phyloP scores from a whole-genome alignment of 2,797 vertebrate species.

The Clarias platycephalus region DNA sequence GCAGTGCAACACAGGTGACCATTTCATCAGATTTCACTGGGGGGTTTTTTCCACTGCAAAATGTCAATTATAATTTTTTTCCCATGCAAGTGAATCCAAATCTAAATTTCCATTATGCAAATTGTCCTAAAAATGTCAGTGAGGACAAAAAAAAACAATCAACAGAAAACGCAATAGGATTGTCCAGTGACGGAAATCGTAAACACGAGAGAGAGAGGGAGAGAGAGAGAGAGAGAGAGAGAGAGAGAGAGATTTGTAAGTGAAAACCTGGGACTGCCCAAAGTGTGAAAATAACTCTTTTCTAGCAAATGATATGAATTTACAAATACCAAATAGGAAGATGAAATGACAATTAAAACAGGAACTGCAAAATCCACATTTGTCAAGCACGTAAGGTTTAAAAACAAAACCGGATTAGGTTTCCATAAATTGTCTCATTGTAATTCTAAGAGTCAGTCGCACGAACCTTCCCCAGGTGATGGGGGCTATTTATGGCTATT shows the following conservation, averaged over 20 bases:
- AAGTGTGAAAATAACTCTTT: background rate
- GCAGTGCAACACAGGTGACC: conserved; percentile 2
- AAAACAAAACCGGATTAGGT: conserved; percentile 1
- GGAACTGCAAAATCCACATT: conserved; percentile 28
- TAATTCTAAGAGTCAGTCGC: background rate
- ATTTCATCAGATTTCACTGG: background rate
- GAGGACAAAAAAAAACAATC: background rate
- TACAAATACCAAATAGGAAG: background rate
- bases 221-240: background rate
- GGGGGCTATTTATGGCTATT: too few species aligned
- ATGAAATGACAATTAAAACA: conserved; percentile 26
- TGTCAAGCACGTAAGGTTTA: background rate
- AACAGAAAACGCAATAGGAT: background rate
- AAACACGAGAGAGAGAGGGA: background rate
- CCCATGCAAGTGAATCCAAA: background rate
- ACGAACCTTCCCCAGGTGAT: background rate
- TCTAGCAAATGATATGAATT: conserved; percentile 10
- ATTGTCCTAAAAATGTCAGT: background rate
- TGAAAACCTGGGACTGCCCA: background rate
- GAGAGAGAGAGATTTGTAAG: background rate
- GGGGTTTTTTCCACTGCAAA: too few species aligned
- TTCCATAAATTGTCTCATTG: conserved; percentile 22
- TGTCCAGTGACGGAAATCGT: background rate
- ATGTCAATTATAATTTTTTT: background rate
- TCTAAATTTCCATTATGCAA: background rate